Evolutionary conservation across 2,888 invertebrate species (phyloP).

Genomic region (Elmis aenea): DNA sequence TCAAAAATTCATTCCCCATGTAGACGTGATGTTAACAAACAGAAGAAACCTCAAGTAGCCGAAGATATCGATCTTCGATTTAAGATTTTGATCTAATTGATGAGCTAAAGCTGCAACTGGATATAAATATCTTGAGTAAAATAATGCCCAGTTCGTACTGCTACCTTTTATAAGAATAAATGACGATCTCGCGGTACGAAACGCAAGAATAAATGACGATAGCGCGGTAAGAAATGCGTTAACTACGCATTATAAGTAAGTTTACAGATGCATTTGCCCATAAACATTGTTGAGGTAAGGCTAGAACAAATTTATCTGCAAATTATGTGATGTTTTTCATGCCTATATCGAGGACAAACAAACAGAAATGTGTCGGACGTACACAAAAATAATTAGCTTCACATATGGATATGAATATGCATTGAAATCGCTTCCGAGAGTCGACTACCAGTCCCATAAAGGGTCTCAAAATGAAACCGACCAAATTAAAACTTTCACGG

Average conservation of each 20-base stretch:
- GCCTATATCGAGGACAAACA: constrained; percentile 35
- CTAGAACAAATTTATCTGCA: constrained; percentile 37
- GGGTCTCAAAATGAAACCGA: constrained; percentile 4
- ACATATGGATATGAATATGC: constrained; percentile 21
- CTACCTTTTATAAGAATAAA: constrained; percentile 11
- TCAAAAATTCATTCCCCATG: constrained; percentile 15
- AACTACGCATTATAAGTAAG: constrained; percentile 4
- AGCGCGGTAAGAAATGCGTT: too few relatives aligned
- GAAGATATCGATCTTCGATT: constrained; percentile 39
- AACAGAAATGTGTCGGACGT: constrained; percentile 25
- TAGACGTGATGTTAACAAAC: constrained; percentile 24
- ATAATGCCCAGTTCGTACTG: constrained; percentile 10
- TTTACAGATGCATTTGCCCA: constrained; percentile 7
- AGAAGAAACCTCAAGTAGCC: constrained; percentile 19
- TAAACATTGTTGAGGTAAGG: constrained; percentile 5
- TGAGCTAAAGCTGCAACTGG: constrained; percentile 27
- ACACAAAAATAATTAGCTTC: constrained; percentile 16
- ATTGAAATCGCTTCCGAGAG: constrained; percentile 15
- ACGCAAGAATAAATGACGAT: too few relatives aligned
- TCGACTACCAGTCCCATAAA: constrained; percentile 6
- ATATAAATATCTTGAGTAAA: constrained; percentile 13
- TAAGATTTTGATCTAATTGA: constrained; percentile 42
- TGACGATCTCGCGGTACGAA: too few relatives aligned
- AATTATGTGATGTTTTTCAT: constrained; percentile 32
- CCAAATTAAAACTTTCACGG: constrained; percentile 18